Percentiles rank a stretch among this genome's conserved stretches.
Evolutionary conservation across 2,113 vertebrate genomes (phyloP).

Genomic region (Rynchops niger): DNA sequence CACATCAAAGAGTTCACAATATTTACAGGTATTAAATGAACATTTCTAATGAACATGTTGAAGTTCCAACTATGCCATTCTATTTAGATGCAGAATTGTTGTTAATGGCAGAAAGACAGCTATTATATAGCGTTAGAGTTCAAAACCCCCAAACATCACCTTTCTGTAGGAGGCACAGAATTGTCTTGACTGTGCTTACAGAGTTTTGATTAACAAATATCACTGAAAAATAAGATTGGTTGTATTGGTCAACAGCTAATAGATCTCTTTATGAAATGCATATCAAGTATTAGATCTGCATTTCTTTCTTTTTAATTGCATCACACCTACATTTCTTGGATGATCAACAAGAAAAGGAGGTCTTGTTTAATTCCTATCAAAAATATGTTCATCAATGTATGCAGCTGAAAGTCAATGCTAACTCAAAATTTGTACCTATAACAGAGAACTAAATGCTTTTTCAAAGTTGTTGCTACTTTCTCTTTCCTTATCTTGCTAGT

Average conservation of each 20-base stretch:
- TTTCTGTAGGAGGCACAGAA: not conserved
- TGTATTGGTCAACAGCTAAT: not conserved
- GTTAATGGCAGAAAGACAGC: not conserved
- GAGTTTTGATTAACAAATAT: not conserved
- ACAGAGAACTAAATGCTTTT: not conserved
- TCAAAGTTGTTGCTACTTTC: not conserved
- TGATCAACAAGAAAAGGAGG: not conserved
- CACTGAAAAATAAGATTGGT: not conserved
- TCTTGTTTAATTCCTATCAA: not conserved
- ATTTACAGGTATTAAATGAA: not conserved
- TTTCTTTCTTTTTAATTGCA: not conserved
- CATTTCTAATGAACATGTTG: not conserved
- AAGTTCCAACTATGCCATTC: not conserved
- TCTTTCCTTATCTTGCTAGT: not conserved
- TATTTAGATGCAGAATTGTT: not conserved
- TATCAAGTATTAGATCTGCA: not conserved
- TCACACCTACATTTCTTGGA: not conserved
- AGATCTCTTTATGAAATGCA: not conserved
- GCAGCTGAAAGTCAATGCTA: not conserved
- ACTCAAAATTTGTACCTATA: not conserved
- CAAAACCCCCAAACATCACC: fast-evolving
- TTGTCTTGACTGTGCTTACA: not conserved
- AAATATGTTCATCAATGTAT: not conserved
- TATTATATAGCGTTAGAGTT: not conserved
- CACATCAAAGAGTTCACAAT: not conserved